These are phyloP conservation scores for Petrolisthes cinctipes DNA, from an alignment of 2,888 invertebrate species.

Conservation along the genomic window DNA sequence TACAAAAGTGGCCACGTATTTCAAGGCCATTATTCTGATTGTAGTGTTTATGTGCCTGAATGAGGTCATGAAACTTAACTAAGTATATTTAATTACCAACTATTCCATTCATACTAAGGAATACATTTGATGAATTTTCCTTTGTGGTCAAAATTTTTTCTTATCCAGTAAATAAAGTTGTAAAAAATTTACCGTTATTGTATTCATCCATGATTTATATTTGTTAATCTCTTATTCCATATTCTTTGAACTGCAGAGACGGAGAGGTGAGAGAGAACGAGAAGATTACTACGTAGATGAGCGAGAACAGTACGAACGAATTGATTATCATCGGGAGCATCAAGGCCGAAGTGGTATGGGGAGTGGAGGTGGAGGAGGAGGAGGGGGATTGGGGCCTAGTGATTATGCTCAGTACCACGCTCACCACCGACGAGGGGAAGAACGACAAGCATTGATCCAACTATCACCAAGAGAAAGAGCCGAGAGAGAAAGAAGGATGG, in stretches of 20 bases:
- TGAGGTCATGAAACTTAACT: too few species aligned
- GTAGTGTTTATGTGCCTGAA: too few species aligned
- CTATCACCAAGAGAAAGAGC: conserved; percentile 69
- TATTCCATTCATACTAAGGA: too few species aligned
- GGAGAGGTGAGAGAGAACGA: conserved; percentile 42
- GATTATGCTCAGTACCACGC: conserved; percentile 13
- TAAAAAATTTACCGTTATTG: too few species aligned
- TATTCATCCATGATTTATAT: background rate
- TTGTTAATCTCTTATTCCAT: background rate
- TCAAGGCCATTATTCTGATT: too few species aligned
- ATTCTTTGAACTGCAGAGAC: conserved; percentile 15
- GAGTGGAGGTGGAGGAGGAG: conserved; percentile 24
- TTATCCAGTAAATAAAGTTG: too few species aligned
- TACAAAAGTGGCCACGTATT: too few species aligned
- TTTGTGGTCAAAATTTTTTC: too few species aligned
- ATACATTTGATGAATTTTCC: too few species aligned
- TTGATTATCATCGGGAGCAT: conserved; percentile 47
- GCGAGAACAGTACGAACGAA: conserved; percentile 45
- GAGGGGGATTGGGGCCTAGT: conserved; percentile 29
- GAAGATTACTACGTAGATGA: conserved; percentile 63
- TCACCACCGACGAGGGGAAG: conserved; percentile 31
- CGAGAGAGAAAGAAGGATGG: conserved; percentile 75
- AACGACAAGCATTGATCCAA: conserved; percentile 27
- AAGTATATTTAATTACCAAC: too few species aligned
- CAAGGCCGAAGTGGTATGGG: conserved; percentile 21